phyloP scores from a whole-genome alignment of 2,113 vertebrate genomes.

The Scytalopus superciliaris region DNA sequence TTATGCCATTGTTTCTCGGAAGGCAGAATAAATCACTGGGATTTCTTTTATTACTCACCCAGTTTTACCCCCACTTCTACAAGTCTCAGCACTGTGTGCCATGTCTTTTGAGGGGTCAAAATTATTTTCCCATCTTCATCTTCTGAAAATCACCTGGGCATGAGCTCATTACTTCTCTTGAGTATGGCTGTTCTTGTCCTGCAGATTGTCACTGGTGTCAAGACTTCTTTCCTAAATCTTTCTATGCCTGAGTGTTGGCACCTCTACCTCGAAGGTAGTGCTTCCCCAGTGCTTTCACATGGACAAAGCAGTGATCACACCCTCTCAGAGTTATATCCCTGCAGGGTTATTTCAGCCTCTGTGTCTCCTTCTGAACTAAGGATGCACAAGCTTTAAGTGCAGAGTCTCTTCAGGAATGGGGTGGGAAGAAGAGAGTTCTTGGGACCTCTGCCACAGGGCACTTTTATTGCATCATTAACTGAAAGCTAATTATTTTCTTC shows the following conservation, averaged over 20 bases:
- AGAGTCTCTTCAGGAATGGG: neutral
- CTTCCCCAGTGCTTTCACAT: neutral
- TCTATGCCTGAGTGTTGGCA: no score
- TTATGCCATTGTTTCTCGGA: neutral
- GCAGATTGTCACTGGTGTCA: neutral
- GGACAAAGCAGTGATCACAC: neutral
- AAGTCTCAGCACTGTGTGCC: neutral
- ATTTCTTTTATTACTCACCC: neutral
- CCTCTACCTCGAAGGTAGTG: neutral
- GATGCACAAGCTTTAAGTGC: neutral
- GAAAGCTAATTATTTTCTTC: neutral
- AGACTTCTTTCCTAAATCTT: neutral
- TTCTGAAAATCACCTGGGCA: neutral
- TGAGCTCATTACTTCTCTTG: neutral
- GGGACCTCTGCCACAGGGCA: neutral
- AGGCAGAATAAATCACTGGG: neutral
- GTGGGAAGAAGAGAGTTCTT: neutral
- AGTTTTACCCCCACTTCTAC: neutral
- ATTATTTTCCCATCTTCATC: neutral
- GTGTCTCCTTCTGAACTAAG: neutral
- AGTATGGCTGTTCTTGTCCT: neutral
- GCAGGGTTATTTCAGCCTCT: fast-evolving
- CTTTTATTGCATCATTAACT: neutral
- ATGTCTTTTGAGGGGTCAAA: neutral
- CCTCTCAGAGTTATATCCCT: neutral